A percentile compares a stretch with the other conserved stretches of the same genome.
Evolutionary conservation across 2,113 vertebrate genomes (phyloP).

Genomic region (Rhagologus leucostigma): DNA sequence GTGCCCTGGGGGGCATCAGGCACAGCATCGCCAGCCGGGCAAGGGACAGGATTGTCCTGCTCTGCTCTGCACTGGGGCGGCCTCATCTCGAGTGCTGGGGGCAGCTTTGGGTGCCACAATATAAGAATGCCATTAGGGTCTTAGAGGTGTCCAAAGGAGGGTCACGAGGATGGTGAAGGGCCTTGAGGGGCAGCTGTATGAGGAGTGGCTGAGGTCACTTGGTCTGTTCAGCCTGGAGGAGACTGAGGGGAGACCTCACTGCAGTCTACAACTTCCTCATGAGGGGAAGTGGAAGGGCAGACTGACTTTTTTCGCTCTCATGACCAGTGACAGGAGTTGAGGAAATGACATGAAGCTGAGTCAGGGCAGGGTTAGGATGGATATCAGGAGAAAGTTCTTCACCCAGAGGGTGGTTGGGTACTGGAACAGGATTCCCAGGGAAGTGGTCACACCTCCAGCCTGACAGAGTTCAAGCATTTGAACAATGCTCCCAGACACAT

Average conservation of each 20-base stretch:
- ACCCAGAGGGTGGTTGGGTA: not conserved
- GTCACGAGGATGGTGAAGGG: accelerated
- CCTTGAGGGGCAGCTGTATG: accelerated
- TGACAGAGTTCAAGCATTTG: not conserved
- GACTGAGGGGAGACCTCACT: not conserved
- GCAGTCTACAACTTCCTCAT: accelerated
- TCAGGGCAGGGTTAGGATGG: not conserved
- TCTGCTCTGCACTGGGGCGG: accelerated
- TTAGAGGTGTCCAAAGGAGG: not conserved
- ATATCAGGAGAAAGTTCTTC: not conserved
- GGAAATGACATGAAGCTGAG: not conserved
- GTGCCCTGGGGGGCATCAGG: accelerated
- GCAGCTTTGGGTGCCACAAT: not conserved
- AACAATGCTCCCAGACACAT: too few relatives aligned
- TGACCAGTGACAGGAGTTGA: not conserved
- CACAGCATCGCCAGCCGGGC: accelerated
- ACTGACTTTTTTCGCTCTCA: not conserved
- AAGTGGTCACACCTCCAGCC: too few relatives aligned
- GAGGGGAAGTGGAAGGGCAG: not conserved
- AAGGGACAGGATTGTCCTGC: not conserved
- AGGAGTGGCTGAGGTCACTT: not conserved
- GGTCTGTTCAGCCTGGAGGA: not conserved
- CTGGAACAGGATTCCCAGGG: not conserved
- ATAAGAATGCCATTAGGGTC: accelerated
- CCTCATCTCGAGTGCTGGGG: not conserved